phyloP scores from a whole-genome alignment of 2,113 vertebrate species.

The Anguilla rostrata region DNA sequence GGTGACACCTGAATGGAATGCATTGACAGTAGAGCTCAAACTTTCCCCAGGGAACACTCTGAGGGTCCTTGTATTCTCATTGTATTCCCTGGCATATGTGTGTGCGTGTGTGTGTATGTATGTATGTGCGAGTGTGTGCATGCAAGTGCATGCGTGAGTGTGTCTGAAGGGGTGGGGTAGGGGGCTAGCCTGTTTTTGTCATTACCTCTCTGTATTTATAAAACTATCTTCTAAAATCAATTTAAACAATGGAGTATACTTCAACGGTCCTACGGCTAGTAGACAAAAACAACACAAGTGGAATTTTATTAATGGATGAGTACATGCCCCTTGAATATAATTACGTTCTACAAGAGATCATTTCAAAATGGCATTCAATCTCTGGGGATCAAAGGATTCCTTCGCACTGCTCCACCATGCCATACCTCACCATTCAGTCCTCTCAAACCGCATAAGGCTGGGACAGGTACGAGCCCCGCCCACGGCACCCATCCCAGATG shows the following conservation, averaged over 20 bases:
- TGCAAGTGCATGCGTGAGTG: not conserved
- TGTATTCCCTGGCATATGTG: not conserved
- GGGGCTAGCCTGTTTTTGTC: not conserved
- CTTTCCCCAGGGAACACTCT: constrained; percentile 12
- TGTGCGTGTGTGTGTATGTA: not conserved
- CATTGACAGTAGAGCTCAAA: constrained; percentile 3
- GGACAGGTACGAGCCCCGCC: not conserved
- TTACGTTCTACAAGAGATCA: not conserved
- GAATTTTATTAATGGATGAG: not conserved
- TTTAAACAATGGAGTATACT: not conserved
- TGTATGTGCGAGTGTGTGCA: not conserved
- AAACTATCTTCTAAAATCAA: not conserved
- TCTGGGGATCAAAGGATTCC: not conserved
- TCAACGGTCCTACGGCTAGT: not conserved
- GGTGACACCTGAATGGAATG: not conserved
- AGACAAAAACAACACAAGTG: not conserved
- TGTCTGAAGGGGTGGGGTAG: not conserved
- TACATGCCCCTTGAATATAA: not conserved
- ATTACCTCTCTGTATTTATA: not conserved
- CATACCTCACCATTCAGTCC: not conserved
- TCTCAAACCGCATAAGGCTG: not conserved
- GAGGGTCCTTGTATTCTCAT: not conserved
- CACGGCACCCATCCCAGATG: not conserved
- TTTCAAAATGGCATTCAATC: not conserved
- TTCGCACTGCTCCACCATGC: too few relatives aligned